Evolutionary conservation across 2,888 invertebrate species (phyloP).

Genomic region (Diadromus collaris): DNA sequence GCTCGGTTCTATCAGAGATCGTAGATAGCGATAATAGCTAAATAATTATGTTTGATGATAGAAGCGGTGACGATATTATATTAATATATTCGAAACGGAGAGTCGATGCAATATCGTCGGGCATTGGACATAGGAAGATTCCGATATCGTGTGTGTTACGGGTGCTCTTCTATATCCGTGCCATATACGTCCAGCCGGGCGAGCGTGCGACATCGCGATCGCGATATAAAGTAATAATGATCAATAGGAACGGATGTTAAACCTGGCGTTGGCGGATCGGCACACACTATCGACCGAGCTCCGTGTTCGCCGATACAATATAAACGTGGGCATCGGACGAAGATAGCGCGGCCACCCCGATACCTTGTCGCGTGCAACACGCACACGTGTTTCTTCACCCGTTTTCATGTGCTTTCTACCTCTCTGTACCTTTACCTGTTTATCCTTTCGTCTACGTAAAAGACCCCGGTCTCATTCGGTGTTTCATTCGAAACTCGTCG

Average conservation of each 20-base stretch:
- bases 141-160: conserved; percentile 42
- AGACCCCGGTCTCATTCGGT: conserved; percentile 9
- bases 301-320: conserved; percentile 33
- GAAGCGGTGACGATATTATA: conserved; percentile 40
- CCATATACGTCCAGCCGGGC: background rate
- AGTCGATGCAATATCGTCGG: conserved; percentile 48
- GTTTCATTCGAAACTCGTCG: conserved; percentile 30
- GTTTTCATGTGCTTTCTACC: conserved; percentile 32
- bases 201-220: conserved; percentile 54
- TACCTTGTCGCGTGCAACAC: conserved; percentile 61
- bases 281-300: conserved; percentile 24
- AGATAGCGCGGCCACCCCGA: conserved; percentile 53
- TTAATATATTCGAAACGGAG: conserved; percentile 51
- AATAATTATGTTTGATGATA: conserved; percentile 45
- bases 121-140: conserved; percentile 35
- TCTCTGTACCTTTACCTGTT: conserved; percentile 22
- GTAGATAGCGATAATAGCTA: conserved; percentile 50
- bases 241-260: conserved; percentile 61
- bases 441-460: conserved; percentile 9
- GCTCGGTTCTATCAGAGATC: conserved; percentile 22
- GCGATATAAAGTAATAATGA: conserved; percentile 59
- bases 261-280: conserved; percentile 49
- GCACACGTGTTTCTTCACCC: conserved; percentile 56
- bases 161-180: conserved; percentile 20
- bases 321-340: conserved; percentile 23